phyloP scores from a whole-genome alignment of 2,888 invertebrate genomes.

The Drosophila anomelani region DNA sequence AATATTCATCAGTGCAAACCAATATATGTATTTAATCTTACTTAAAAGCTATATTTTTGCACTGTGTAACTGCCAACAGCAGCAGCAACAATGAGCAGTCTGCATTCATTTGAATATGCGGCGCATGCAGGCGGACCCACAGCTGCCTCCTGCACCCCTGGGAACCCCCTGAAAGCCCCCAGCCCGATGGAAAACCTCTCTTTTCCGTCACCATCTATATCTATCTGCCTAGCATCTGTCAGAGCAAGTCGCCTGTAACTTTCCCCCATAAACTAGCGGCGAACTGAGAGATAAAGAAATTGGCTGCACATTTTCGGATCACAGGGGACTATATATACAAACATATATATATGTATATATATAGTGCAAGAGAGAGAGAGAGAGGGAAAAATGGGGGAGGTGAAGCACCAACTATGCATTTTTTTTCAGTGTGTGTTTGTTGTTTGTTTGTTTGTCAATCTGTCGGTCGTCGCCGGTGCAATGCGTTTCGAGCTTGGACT shows the following conservation, averaged over 20 bases:
- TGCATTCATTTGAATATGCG: conserved; percentile 78
- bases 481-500: conserved; percentile 28
- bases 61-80: conserved; percentile 14
- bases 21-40: background rate
- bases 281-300: conserved; percentile 58
- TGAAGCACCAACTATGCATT: conserved; percentile 64
- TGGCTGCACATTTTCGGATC: conserved; percentile 63
- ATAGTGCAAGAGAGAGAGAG: background rate
- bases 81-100: conserved; percentile 29
- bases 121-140: conserved; percentile 49
- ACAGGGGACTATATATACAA: conserved; percentile 15
- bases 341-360: background rate
- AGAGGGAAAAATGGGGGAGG: conserved; percentile 6
- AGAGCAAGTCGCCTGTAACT: conserved; percentile 72
- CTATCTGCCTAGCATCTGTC: conserved; percentile 76
- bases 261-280: conserved; percentile 75
- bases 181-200: background rate
- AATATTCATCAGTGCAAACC: background rate
- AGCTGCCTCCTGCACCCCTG: conserved; percentile 9
- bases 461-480: conserved; percentile 44
- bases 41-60: background rate
- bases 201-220: conserved; percentile 45
- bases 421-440: conserved; percentile 45
- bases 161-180: background rate
- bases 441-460: conserved; percentile 69